phyloP scores from a whole-genome alignment of 1,140 invertebrate genomes.

The Drosophila ambigua region DNA sequence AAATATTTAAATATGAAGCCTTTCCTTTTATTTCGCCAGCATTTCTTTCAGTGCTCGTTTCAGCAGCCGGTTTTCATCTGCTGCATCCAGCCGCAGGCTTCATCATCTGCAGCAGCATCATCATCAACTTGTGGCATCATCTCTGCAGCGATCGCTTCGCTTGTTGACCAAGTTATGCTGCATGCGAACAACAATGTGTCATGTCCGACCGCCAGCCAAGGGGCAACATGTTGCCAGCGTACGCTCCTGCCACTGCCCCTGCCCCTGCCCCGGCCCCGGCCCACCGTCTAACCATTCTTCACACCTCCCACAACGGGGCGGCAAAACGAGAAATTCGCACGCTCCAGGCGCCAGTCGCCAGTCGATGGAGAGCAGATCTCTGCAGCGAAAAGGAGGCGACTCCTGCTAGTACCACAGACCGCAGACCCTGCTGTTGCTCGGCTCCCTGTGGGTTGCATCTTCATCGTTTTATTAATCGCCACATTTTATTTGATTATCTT shows the following conservation, averaged over 20 bases:
- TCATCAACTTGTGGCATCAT: constrained; percentile 44
- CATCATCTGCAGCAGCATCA: constrained; percentile 50
- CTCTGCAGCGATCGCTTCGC: constrained; percentile 15
- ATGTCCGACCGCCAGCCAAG: constrained; percentile 54
- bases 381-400: constrained; percentile 13
- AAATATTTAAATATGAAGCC: background rate
- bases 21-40: background rate
- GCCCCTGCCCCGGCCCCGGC: background rate
- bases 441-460: constrained; percentile 52
- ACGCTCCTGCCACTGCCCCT: background rate
- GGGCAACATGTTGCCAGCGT: constrained; percentile 49
- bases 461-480: constrained; percentile 77
- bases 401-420: constrained; percentile 28
- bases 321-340: constrained; percentile 43
- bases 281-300: constrained; percentile 37
- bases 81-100: constrained; percentile 37
- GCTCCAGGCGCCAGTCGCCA: constrained; percentile 73
- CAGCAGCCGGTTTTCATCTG: constrained; percentile 38
- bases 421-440: constrained; percentile 6
- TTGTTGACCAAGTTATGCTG: constrained; percentile 75
- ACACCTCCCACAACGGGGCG: constrained; percentile 75
- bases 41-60: constrained; percentile 17
- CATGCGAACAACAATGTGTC: constrained; percentile 64
- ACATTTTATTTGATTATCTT: constrained; percentile 78
- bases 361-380: constrained; percentile 61